phyloP scores from a whole-genome alignment of 2,113 vertebrate species.

The Paedocypris sp. region DNA sequence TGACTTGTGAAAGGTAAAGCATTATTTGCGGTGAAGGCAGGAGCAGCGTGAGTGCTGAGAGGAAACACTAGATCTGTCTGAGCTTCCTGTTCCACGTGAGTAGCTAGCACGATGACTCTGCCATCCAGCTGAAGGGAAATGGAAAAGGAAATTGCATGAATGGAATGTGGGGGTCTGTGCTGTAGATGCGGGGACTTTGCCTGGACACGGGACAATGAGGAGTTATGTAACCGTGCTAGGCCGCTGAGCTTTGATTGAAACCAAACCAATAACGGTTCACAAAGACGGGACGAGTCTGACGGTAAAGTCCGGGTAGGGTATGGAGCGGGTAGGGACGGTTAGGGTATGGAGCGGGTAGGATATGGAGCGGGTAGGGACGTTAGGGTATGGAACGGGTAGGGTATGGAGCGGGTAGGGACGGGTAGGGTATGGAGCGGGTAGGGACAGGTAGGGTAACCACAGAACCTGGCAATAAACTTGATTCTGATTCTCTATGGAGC shows the following conservation, averaged over 20 bases:
- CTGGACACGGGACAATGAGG: not conserved
- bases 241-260: slow-evolving; percentile 1
- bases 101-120: not conserved
- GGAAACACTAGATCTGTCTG: slow-evolving; percentile 30
- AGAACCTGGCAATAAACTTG: slow-evolving; percentile 15
- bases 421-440: not conserved
- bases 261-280: slow-evolving; percentile 1
- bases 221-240: slow-evolving; percentile 14
- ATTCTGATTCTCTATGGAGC: no score
- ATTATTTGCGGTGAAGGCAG: no score
- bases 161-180: slow-evolving; percentile 5
- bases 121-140: slow-evolving; percentile 15
- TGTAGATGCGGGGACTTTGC: slow-evolving; percentile 20
- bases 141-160: slow-evolving; percentile 32
- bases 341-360: not conserved
- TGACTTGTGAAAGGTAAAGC: no score
- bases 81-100: slow-evolving; percentile 19
- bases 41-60: not conserved
- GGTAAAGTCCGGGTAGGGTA: not conserved
- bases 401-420: slow-evolving; percentile 1
- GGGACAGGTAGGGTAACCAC: not conserved
- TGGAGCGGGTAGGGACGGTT: not conserved
- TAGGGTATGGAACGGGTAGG: no score
- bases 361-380: not conserved
- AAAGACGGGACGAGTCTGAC: not conserved